phyloP scores from a whole-genome alignment of 2,888 invertebrate genomes.

The Agrochola litura region DNA sequence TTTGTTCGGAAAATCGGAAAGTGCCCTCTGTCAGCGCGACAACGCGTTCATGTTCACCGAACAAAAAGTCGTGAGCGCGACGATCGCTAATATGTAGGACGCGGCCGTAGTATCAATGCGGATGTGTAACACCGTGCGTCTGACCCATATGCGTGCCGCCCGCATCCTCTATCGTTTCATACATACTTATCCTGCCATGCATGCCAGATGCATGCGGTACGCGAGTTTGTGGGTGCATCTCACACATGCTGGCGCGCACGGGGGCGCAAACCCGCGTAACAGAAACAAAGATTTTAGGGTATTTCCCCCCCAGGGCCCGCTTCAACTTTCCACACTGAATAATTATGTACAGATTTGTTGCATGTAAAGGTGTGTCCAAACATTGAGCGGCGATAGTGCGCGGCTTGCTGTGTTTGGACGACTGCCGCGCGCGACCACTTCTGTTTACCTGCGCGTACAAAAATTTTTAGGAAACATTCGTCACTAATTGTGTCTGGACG shows the following conservation, averaged over 20 bases:
- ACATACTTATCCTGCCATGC: background rate
- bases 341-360: background rate
- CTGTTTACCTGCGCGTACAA: no score
- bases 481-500: no score
- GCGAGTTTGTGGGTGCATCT: background rate
- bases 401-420: no score
- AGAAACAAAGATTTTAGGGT: background rate
- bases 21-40: no score
- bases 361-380: background rate
- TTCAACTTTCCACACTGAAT: background rate
- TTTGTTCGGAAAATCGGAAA: no score
- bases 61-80: no score
- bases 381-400: no score
- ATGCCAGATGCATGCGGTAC: background rate
- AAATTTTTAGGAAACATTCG: no score
- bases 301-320: background rate
- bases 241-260: background rate
- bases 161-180: background rate
- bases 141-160: background rate
- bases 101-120: background rate
- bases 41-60: no score
- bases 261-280: background rate
- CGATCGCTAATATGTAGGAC: no score
- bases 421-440: no score
- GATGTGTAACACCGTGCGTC: background rate